phyloP scores from a whole-genome alignment of 1,140 invertebrate genomes.

The Trichonephila inaurata region DNA sequence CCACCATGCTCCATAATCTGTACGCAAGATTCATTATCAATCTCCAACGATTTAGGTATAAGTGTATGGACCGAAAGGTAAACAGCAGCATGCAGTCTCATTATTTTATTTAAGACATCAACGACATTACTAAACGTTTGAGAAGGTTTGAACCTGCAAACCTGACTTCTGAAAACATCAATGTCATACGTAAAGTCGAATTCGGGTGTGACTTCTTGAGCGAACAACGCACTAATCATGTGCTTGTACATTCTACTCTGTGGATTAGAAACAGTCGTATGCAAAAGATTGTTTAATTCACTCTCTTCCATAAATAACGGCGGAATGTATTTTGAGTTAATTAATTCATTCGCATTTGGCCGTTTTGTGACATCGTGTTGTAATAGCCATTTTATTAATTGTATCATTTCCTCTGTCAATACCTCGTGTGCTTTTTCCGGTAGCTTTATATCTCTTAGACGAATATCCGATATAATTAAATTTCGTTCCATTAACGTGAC shows the following conservation, averaged over 20 bases:
- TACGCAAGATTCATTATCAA: conserved; percentile 76
- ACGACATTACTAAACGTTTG: conserved; percentile 78
- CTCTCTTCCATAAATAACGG: conserved; percentile 89
- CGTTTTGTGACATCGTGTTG: conserved; percentile 90
- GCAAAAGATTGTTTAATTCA: conserved; percentile 88
- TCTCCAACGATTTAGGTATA: conserved; percentile 75
- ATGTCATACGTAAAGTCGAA: conserved; percentile 89
- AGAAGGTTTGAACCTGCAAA: conserved; percentile 64
- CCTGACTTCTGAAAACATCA: conserved; percentile 80
- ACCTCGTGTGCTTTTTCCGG: conserved; percentile 84
- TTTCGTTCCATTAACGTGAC: conserved; percentile 94
- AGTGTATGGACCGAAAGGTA: conserved; percentile 77
- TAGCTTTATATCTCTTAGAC: conserved; percentile 86
- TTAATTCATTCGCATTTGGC: conserved; percentile 91
- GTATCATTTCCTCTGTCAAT: conserved; percentile 81
- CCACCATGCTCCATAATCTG: conserved; percentile 92
- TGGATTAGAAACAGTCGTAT: conserved; percentile 88
- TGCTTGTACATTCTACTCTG: conserved; percentile 91
- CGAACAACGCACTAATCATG: conserved; percentile 84
- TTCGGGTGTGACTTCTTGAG: conserved; percentile 84
- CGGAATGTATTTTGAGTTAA: conserved; percentile 90
- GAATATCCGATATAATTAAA: conserved; percentile 87
- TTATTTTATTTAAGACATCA: conserved; percentile 84
- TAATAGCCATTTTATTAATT: conserved; percentile 87
- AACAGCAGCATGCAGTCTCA: conserved; percentile 80